A percentile compares a stretch with the other conserved stretches of the same genome.
phyloP scores from a whole-genome alignment of 2,797 vertebrate species.

The Xiphorhynchus erythropygius region DNA sequence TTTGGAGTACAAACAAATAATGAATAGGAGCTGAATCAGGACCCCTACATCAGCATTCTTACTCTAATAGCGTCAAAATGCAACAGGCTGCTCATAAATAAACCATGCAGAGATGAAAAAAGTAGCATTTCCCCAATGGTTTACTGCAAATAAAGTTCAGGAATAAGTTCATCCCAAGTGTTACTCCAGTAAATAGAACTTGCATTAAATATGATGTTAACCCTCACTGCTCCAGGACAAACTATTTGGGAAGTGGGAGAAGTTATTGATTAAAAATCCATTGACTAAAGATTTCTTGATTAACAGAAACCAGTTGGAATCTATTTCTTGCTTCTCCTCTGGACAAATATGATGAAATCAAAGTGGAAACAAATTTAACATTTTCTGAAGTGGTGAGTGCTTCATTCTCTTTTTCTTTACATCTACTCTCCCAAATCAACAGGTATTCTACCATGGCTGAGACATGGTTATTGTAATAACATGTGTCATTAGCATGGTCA shows the following conservation, averaged over 20 bases:
- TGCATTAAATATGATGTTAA: background rate
- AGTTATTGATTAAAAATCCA: background rate
- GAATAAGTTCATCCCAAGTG: background rate
- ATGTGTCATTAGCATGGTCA: background rate
- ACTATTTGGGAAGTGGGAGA: background rate
- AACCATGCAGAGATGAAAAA: background rate
- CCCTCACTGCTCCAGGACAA: background rate
- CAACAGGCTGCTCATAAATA: background rate
- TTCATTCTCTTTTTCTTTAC: background rate
- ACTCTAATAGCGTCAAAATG: background rate
- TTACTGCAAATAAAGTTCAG: background rate
- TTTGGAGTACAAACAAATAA: background rate
- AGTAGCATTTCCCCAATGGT: background rate
- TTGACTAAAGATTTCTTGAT: background rate
- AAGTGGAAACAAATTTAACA: background rate
- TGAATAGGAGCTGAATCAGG: background rate
- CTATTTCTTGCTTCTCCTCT: background rate
- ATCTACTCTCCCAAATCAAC: background rate
- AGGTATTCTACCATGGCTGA: background rate
- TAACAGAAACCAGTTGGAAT: background rate
- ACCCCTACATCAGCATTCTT: background rate
- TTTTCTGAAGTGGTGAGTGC: background rate
- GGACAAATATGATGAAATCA: background rate
- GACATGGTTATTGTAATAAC: background rate
- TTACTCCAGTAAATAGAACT: background rate